phyloP scores from a whole-genome alignment of 2,888 invertebrate genomes.

The Lampropteryx suffumata region DNA sequence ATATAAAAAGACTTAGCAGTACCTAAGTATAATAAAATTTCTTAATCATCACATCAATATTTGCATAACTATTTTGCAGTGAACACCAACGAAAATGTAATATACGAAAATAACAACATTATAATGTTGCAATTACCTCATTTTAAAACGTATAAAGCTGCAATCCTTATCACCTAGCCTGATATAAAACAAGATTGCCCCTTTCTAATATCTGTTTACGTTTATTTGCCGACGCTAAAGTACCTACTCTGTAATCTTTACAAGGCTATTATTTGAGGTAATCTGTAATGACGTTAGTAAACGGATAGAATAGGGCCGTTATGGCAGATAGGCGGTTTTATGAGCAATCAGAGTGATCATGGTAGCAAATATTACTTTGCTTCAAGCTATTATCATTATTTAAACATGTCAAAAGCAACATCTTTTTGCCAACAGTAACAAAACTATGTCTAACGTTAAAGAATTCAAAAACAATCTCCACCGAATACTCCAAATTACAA shows the following conservation, averaged over 20 bases:
- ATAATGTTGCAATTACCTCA: conserved; percentile 20
- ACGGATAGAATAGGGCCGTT: conserved; percentile 22
- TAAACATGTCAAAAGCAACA: conserved; percentile 11
- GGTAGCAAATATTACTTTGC: not conserved
- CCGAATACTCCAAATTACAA: too few relatives aligned
- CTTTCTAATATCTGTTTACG: conserved; percentile 13
- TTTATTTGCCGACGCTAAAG: conserved; percentile 14
- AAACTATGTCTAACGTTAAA: too few relatives aligned
- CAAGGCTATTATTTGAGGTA: conserved; percentile 24
- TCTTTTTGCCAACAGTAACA: not conserved
- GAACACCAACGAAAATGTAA: conserved; percentile 24
- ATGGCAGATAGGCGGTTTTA: conserved; percentile 29
- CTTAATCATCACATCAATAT: not conserved
- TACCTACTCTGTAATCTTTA: conserved; percentile 7
- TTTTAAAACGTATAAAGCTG: conserved; percentile 8
- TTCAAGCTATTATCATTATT: not conserved
- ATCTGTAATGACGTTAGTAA: conserved; percentile 13
- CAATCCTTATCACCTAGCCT: conserved; percentile 7
- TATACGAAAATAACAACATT: conserved; percentile 12
- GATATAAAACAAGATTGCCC: conserved; percentile 9
- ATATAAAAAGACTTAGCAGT: too few relatives aligned
- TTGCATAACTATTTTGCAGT: conserved; percentile 8
- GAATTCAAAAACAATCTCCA: too few relatives aligned
- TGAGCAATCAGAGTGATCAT: conserved; percentile 25
- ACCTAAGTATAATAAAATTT: too few relatives aligned